Base-by-base conservation (phyloP, 2,888 invertebrate genomes). In the Cynaeus angustus region DNA sequence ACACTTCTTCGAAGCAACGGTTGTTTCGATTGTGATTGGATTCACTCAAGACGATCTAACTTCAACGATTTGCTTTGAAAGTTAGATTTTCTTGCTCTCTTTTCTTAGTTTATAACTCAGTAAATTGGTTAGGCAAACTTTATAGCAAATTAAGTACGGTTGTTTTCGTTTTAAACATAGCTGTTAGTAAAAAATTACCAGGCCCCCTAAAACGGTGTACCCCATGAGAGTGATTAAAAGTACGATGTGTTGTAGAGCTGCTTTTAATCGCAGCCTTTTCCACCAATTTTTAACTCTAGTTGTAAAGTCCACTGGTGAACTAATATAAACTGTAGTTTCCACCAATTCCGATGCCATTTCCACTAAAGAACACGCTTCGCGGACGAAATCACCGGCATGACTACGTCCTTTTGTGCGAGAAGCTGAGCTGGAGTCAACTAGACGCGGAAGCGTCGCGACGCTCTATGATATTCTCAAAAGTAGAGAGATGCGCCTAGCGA, bases 151-250 rank as follows among this genome's bases (percentile, higher is more conserved):
- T 21, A 21, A 21, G 21, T 21, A 21, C 4, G 2, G 21, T 21
- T 21, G 21, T 1, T 21, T 3, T 21, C 4, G n/a, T 21, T 3
- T 21, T 21, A 21, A 21, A 21, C 21, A 21, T 21, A 21, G 21
- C 21, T 21, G 21, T 21, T 21, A 21, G 21, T 21, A 21, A 21
- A 21, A 21, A 21, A 21, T 41, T 86, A 94, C 94, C 89, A 93
- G 85, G 75, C 94, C 95, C 61, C 95, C 95, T 55, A 91, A 90
- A 28, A 90, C 91, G 0, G 94, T 94, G 80, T 94, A 95, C 67
- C 91, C 86, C 88, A 92, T 93, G 62, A 95, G 87, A 0, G 92
- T 91, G 52, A 93, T 87, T 72, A 94, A 87, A 71, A 95, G 86
- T 48, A 93, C 94, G 59, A 92, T 86, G 78, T 94, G 94, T 66